These are phyloP conservation scores for Egretta garzetta DNA, from an alignment of 2,113 vertebrate genomes.

Conservation along the genomic window DNA sequence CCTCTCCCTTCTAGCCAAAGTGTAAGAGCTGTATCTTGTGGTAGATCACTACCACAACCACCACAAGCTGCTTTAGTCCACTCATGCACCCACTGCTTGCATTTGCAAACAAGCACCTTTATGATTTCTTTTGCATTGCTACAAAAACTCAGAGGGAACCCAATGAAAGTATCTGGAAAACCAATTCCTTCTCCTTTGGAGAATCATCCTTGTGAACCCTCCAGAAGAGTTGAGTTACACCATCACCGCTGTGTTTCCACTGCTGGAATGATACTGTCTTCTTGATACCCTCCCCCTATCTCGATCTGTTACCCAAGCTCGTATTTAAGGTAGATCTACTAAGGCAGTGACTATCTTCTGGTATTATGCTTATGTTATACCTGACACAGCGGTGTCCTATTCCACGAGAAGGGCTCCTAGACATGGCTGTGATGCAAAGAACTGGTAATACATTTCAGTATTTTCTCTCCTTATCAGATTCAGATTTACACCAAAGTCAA, in stretches of 20 bases:
- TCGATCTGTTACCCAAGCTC: background rate
- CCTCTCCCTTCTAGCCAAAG: background rate
- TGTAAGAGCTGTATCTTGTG: fast-evolving
- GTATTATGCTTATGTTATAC: background rate
- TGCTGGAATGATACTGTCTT: background rate
- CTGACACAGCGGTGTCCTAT: background rate
- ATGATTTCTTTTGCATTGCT: background rate
- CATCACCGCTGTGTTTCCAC: background rate
- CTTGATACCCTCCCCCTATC: background rate
- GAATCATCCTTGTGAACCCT: background rate
- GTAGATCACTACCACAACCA: background rate
- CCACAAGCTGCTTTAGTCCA: background rate
- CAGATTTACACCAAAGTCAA: background rate
- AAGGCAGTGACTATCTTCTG: background rate
- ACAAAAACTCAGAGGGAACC: background rate
- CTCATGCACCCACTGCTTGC: background rate
- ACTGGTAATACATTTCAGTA: background rate
- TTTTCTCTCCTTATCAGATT: background rate
- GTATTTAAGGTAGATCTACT: background rate
- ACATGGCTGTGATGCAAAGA: background rate
- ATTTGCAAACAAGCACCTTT: background rate
- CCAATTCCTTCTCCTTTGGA: background rate
- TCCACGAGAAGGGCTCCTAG: background rate
- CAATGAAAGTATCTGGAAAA: background rate
- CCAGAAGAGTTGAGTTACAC: background rate